Percentiles rank a stretch among this genome's conserved stretches.
phyloP scores from a whole-genome alignment of 2,888 invertebrate species.

The Microchrysa polita region DNA sequence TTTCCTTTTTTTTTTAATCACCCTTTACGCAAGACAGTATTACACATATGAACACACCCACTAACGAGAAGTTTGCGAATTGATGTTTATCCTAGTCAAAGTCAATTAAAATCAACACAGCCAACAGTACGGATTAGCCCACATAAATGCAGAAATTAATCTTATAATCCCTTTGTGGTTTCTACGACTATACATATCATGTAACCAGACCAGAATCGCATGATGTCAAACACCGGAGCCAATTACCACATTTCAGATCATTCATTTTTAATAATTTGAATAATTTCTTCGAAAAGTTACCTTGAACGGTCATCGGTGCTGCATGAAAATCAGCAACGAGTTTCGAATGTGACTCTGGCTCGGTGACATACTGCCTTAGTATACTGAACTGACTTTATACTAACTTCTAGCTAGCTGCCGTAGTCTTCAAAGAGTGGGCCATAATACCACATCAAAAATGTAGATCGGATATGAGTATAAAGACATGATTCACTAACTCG shows the following conservation, averaged over 20 bases:
- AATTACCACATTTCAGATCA: conserved; percentile 29
- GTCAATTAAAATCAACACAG: no score
- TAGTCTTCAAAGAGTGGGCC: no score
- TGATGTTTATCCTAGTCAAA: no score
- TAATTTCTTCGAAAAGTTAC: conserved; percentile 32
- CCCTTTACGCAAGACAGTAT: no score
- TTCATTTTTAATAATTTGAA: conserved; percentile 31
- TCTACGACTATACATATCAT: conserved; percentile 11
- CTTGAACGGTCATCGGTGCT: background rate
- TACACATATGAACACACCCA: no score
- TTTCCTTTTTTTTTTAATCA: no score
- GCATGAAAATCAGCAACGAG: background rate
- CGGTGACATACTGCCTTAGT: conserved; percentile 35
- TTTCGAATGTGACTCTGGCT: background rate
- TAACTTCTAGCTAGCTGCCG: no score
- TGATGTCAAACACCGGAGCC: background rate
- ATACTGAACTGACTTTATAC: background rate
- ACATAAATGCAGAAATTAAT: no score
- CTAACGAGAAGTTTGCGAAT: no score
- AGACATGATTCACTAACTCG: conserved; percentile 34
- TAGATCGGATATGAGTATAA: conserved; percentile 10
- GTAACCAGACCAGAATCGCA: conserved; percentile 7
- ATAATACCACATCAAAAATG: conserved; percentile 15
- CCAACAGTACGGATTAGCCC: no score
- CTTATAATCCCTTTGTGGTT: background rate